Base-by-base conservation (phyloP, 1,140 invertebrate species). In the Solen grandis region DNA sequence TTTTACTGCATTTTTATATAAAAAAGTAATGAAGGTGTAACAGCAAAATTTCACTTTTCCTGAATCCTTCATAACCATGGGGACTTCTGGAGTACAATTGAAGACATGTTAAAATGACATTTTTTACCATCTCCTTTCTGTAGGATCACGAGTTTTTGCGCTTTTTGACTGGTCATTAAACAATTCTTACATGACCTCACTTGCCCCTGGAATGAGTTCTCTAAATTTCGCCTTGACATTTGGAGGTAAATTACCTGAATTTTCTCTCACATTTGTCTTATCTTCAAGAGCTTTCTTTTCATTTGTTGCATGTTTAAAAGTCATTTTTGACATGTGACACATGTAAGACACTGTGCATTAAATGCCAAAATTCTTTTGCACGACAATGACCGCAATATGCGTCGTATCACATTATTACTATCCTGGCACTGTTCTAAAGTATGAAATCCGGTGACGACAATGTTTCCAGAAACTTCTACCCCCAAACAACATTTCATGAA, bases 11-110 rank as follows among this genome's bases (percentile, higher is more conserved):
- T 36, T 72, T 72, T 50, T 72, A 72, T 14, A 72, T 36, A 1
- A 72, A 33, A 35, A 72, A n/a, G 5, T 46, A 29, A 36, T 50
- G 50, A 55, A 31, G 36, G 16, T 50, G 69, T 5, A 72, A 31
- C 1, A 57, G 22, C 8, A 72, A 22, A 16, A 72, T 8, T 5
- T 72, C 38, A 57, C 41, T 52, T 54, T 10, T 25, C 38, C 69
- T 55, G 8, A 72, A 25, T n/a, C 14, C 25, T 35, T 54, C 27
- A 50, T 72, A 72, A 2, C 50, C 69, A 14, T 27, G n/a, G 16
- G 69, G 69, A 33, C 50, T 57, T 57, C 52, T 72, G 8, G 50
- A 35, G 46, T 55, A 57, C 1, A 72, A 16, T 35, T 72, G 69
- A 13, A 72, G 25, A 25, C 69, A 72, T 33, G 10, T 14, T 14